Conservation (phyloP, 2,888 invertebrate genomes). For the Ceriagrion tenellum region DNA sequence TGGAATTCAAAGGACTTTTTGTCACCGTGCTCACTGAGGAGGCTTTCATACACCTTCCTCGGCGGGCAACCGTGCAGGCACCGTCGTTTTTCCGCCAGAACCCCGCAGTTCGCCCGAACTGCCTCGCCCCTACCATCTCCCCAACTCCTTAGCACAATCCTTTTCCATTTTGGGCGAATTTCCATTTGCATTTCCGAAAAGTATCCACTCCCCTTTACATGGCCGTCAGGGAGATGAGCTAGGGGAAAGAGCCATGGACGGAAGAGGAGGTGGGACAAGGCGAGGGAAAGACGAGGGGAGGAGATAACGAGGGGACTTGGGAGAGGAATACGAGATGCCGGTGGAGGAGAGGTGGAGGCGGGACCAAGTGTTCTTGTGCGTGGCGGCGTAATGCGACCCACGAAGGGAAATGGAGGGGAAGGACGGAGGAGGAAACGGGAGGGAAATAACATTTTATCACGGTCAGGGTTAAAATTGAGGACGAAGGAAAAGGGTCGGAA, state of each 20-base stretch:
- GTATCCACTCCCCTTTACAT: not conserved
- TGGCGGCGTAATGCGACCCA: not conserved
- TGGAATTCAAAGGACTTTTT: too few relatives aligned
- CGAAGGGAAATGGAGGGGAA: not conserved
- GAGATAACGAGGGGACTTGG: not conserved
- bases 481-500: not conserved
- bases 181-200: too few relatives aligned
- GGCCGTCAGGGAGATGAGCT: slow-evolving; percentile 14
- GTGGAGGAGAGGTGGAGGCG: not conserved
- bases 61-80: too few relatives aligned
- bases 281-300: not conserved
- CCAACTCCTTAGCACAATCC: too few relatives aligned
- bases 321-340: not conserved
- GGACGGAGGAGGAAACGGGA: not conserved
- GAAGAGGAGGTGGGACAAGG: not conserved
- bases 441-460: slow-evolving; percentile 33
- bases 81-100: too few relatives aligned
- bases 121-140: too few relatives aligned
- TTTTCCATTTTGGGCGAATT: too few relatives aligned
- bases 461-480: slow-evolving; percentile 21
- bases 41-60: too few relatives aligned
- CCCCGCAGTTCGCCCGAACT: too few relatives aligned
- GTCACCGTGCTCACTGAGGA: too few relatives aligned
- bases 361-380: not conserved
- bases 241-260: not conserved